A percentile compares a stretch with the other conserved stretches of the same genome.
phyloP scores from a whole-genome alignment of 2,797 vertebrate genomes.

The Nannoperca obscura region DNA sequence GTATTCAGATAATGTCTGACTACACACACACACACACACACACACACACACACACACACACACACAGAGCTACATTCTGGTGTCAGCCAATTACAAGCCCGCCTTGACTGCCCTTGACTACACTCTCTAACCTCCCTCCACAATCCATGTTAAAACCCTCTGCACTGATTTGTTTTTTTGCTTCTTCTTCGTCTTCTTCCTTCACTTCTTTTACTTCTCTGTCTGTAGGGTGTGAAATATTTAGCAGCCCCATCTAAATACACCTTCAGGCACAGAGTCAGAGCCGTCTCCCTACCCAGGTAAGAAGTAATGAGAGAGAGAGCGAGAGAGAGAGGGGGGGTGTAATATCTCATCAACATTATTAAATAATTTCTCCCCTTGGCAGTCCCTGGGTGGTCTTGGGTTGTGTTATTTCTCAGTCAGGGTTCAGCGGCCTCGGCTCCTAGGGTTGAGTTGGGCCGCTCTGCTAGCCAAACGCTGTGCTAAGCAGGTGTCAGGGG shows the following conservation, averaged over 20 bases:
- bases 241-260: constrained; percentile 81
- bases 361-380: constrained; percentile 81
- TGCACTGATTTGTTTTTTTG: constrained; percentile 50
- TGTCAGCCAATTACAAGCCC: constrained; percentile 81
- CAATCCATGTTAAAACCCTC: constrained; percentile 74
- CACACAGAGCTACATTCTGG: constrained; percentile 58
- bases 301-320: constrained; percentile 57
- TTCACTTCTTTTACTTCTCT: constrained; percentile 53
- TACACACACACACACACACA: constrained; percentile 26
- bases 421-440: constrained; percentile 80
- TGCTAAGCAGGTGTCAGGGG: constrained; percentile 84
- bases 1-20: constrained; percentile 61
- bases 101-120: constrained; percentile 80
- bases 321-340: constrained; percentile 5
- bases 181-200: constrained; percentile 53
- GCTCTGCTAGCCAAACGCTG: constrained; percentile 61
- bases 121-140: constrained; percentile 73
- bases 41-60: constrained; percentile 51
- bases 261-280: constrained; percentile 71
- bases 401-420: constrained; percentile 77
- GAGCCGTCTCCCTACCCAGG: constrained; percentile 61
- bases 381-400: constrained; percentile 75
- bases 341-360: constrained; percentile 81
- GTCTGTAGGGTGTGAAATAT: constrained; percentile 81
- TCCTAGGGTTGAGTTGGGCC: constrained; percentile 70